Base-by-base conservation (phyloP, 2,113 vertebrate species). In the Pardalotus punctatus region DNA sequence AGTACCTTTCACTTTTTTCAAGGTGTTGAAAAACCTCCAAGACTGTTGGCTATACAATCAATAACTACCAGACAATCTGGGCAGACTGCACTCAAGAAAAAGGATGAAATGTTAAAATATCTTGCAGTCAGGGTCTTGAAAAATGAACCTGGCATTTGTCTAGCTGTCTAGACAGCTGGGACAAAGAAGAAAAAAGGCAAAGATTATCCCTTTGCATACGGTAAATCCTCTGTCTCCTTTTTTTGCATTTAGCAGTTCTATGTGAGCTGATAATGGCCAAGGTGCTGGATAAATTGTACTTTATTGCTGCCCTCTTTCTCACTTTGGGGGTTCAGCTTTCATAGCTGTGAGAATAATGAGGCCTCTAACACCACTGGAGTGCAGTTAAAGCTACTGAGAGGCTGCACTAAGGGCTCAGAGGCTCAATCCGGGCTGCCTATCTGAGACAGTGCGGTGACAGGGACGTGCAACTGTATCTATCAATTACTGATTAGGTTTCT, bases 101-200 rank as follows among this genome's bases (percentile, higher is more conserved):
- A 87, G 51, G 70, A 71, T 51, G 58, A 87, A 78, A 76, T 23
- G 43, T 73, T 88, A 70, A 73, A 93, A 67, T 50, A 67, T 71
- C 80, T 81, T 70, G 45, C 42, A 86, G 27, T 51, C 81, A 48
- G 53, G 53, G 50, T 51, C 92, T 82, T 93, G 85, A 88, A 78
- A 96, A 96, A 72, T 48, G 71, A 89, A 65, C 69, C 51, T 93
- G 69, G 28, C 65, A 72, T 87, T 97, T 79, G 56, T 62, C 77
- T 89, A 47, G 64, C 56, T 90, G 64, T 86, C 90, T 88, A 94
- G 95, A 92, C 90, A 95, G 64, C 72, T 94, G 60, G 72, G 25
- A 38, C 23, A 40, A 40, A 78, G 5, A 2, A 29, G 15, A 22
- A 33, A 43, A 21, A 11, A 65, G 24, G 5, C 35, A 33, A 56